A percentile compares a stretch with the other conserved stretches of the same genome.
These are phyloP conservation scores for Sussaba pulchella DNA, from an alignment of 2,888 invertebrate species.

Conservation along the genomic window DNA sequence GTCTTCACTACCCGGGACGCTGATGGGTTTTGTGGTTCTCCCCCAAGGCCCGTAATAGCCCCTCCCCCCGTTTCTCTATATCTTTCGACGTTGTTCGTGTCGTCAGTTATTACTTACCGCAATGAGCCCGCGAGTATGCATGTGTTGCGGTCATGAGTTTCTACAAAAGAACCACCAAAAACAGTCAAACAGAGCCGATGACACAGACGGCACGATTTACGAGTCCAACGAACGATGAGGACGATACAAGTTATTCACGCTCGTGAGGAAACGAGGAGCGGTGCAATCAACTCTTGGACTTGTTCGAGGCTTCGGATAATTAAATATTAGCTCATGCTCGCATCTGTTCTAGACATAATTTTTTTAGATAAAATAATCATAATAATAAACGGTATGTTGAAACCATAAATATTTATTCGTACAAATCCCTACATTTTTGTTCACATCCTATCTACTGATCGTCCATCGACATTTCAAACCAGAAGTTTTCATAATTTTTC, in stretches of 20 bases:
- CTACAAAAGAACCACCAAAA: background rate
- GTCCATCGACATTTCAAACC: too few species aligned
- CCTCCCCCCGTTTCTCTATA: slow-evolving; percentile 41
- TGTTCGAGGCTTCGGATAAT: background rate
- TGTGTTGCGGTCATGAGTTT: background rate
- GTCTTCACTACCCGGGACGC: slow-evolving; percentile 46
- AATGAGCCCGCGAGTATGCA: slow-evolving; percentile 6
- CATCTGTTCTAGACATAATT: background rate
- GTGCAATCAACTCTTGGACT: background rate
- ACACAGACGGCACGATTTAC: slow-evolving; percentile 3
- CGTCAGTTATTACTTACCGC: background rate
- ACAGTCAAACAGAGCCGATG: background rate
- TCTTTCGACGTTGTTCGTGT: slow-evolving; percentile 19
- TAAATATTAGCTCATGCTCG: background rate
- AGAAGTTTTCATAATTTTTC: too few species aligned
- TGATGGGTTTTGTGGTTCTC: slow-evolving; percentile 47
- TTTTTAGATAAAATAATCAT: background rate
- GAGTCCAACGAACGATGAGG: background rate
- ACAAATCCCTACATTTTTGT: too few species aligned
- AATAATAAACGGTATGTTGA: too few species aligned
- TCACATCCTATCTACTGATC: too few species aligned
- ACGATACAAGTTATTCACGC: background rate
- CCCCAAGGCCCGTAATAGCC: slow-evolving; percentile 48
- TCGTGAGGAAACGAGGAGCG: background rate
- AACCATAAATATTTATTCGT: too few species aligned